Evolutionary conservation across 2,888 invertebrate genomes (phyloP).

Genomic region (Mythimna albipuncta): DNA sequence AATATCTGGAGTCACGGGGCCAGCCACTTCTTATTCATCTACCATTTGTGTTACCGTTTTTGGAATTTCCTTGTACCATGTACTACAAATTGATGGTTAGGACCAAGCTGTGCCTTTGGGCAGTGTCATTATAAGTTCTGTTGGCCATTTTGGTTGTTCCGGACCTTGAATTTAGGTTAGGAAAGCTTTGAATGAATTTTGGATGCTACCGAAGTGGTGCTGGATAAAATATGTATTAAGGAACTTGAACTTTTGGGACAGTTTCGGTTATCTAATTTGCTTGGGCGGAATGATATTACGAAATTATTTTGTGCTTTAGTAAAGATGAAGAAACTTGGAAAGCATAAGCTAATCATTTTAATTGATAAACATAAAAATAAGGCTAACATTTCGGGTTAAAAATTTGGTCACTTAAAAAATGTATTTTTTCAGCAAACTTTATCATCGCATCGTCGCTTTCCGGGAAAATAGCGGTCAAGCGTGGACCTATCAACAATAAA

Average conservation of each 20-base stretch:
- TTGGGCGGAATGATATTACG: conserved; percentile 16
- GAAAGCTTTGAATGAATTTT: conserved; percentile 49
- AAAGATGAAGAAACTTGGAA: conserved; percentile 13
- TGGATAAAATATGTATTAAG: conserved; percentile 39
- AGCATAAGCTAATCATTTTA: neutral
- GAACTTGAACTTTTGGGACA: conserved; percentile 31
- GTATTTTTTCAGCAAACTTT: no score
- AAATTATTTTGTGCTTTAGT: conserved; percentile 9
- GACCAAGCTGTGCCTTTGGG: conserved; percentile 52
- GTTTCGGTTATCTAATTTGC: conserved; percentile 43
- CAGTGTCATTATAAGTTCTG: conserved; percentile 42
- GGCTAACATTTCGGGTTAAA: no score
- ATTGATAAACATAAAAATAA: no score
- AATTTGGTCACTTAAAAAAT: no score
- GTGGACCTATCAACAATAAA: no score
- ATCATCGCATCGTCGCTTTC: no score
- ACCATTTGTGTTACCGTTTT: conserved; percentile 62
- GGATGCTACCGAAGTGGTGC: conserved; percentile 39
- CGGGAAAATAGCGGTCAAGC: no score
- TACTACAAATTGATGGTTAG: conserved; percentile 60
- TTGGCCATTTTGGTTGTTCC: conserved; percentile 12
- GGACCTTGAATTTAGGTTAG: conserved; percentile 21
- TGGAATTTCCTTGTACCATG: conserved; percentile 53
- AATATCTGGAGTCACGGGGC: conserved; percentile 62
- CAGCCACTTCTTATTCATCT: conserved; percentile 64